phyloP scores from a whole-genome alignment of 2,888 invertebrate genomes.

The Xestia xanthographa region DNA sequence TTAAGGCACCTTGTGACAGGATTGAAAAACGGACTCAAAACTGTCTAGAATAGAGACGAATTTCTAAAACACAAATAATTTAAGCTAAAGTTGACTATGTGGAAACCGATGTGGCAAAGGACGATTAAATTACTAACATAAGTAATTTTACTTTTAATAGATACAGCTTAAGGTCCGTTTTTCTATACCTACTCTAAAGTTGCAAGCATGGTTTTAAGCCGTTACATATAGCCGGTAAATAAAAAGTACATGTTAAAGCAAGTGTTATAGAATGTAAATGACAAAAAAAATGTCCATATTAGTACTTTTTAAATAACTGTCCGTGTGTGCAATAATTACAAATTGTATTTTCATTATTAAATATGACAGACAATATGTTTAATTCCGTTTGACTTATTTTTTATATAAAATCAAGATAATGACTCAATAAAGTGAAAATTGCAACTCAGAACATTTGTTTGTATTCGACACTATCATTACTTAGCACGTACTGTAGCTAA shows the following conservation, averaged over 20 bases:
- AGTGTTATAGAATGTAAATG: constrained; percentile 14
- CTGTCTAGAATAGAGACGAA: background rate
- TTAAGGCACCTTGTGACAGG: no score
- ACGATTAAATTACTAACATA: background rate
- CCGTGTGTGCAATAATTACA: constrained; percentile 35
- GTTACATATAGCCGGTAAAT: background rate
- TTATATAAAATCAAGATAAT: constrained; percentile 65
- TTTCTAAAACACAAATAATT: background rate
- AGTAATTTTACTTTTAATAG: background rate
- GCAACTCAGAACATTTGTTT: constrained; percentile 37
- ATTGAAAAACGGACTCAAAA: background rate
- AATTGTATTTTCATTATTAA: constrained; percentile 49
- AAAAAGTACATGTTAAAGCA: constrained; percentile 32
- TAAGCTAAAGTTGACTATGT: background rate
- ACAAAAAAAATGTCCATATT: constrained; percentile 10
- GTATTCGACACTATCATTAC: background rate
- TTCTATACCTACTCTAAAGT: background rate
- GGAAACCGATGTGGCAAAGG: background rate
- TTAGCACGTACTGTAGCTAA: no score
- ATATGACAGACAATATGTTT: constrained; percentile 35
- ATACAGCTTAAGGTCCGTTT: background rate
- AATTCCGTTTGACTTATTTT: constrained; percentile 55
- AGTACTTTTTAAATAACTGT: constrained; percentile 18
- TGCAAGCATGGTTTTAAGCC: background rate
- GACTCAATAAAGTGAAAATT: constrained; percentile 60